Conservation (phyloP, 2,797 vertebrate genomes). For the Halcyon badia region DNA sequence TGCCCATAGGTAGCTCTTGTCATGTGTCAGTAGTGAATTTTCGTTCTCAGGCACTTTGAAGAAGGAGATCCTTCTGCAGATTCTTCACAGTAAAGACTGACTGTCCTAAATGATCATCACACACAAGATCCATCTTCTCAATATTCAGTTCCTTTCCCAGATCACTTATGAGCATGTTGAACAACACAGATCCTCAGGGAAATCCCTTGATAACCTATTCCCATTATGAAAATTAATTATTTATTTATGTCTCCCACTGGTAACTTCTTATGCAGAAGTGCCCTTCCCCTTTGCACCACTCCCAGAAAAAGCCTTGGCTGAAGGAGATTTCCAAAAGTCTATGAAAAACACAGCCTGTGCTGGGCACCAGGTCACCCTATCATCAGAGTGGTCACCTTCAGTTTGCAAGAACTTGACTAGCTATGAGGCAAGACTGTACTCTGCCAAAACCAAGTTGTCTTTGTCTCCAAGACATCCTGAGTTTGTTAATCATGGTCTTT, state of each 20-base stretch:
- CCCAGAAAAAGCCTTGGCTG: not conserved
- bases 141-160: not conserved
- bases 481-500: not conserved
- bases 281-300: not conserved
- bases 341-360: not conserved
- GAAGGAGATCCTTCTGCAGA: not conserved
- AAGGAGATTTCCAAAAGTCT: not conserved
- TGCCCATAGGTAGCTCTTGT: not conserved
- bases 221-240: not conserved
- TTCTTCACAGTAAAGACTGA: not conserved
- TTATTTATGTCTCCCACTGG: not conserved
- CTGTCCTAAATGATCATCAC: not conserved
- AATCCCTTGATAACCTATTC: not conserved
- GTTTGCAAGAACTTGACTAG: not conserved
- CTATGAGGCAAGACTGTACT: not conserved
- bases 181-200: not conserved
- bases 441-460: not conserved
- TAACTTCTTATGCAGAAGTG: not conserved
- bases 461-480: rapidly evolving
- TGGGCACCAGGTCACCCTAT: not conserved
- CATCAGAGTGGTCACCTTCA: not conserved
- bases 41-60: not conserved
- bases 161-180: not conserved
- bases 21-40: not conserved
- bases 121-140: not conserved